phyloP scores from a whole-genome alignment of 2,797 vertebrate species.

The Cirrhinus molitorella region DNA sequence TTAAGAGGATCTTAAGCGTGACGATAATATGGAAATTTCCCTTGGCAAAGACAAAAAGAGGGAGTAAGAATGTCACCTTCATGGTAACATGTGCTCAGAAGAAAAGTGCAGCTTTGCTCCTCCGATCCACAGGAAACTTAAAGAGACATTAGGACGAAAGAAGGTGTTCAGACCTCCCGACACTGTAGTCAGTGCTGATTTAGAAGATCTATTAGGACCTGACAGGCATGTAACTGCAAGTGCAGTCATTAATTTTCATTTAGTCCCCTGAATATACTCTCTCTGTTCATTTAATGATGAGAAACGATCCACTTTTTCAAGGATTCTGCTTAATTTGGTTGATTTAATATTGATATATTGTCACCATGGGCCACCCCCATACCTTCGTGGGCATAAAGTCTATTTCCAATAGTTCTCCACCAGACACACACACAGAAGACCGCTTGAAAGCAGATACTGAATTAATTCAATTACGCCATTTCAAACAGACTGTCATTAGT shows the following conservation, averaged over 20 bases:
- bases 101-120: background rate
- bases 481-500: slow-evolving; percentile 49
- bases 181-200: slow-evolving; percentile 38
- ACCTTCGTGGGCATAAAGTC: background rate
- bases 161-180: slow-evolving; percentile 20
- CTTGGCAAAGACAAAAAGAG: slow-evolving; percentile 12
- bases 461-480: slow-evolving; percentile 38
- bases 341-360: slow-evolving; percentile 62
- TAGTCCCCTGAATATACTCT: slow-evolving; percentile 52
- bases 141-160: slow-evolving; percentile 23
- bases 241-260: slow-evolving; percentile 65
- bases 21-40: slow-evolving; percentile 53
- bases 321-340: slow-evolving; percentile 55
- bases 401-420: background rate
- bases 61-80: slow-evolving; percentile 47
- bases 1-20: slow-evolving; percentile 45
- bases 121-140: slow-evolving; percentile 23
- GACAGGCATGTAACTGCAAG: slow-evolving; percentile 58
- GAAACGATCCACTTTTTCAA: slow-evolving; percentile 55
- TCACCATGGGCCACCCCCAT: slow-evolving; percentile 41
- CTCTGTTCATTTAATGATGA: slow-evolving; percentile 62
- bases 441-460: slow-evolving; percentile 29
- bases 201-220: slow-evolving; percentile 43
- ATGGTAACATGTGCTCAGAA: slow-evolving; percentile 32
- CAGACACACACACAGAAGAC: background rate